These are phyloP conservation scores for Cephus spinipes DNA, from an alignment of 2,888 invertebrate species.

Conservation along the genomic window DNA sequence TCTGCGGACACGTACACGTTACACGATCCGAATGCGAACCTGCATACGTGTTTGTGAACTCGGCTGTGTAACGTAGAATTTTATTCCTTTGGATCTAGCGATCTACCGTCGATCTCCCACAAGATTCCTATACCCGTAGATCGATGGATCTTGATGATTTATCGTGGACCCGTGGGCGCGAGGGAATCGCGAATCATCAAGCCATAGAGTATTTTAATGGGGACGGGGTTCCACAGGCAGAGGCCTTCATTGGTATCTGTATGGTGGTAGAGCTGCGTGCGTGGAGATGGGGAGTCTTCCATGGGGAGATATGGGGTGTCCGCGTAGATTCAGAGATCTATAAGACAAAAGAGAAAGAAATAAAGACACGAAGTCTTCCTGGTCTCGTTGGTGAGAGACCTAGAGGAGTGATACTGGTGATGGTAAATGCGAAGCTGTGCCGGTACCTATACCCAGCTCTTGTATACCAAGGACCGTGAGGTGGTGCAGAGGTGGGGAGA, in stretches of 20 bases:
- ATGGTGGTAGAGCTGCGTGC: background rate
- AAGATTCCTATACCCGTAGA: background rate
- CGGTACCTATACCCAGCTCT: background rate
- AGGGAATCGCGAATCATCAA: conserved; percentile 19
- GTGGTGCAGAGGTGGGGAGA: conserved; percentile 19
- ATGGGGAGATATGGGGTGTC: background rate
- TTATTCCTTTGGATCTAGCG: background rate
- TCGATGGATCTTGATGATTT: background rate
- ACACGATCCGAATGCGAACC: background rate
- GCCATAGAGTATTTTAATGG: conserved; percentile 40
- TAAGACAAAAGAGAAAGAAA: conserved; percentile 49
- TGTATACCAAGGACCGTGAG: conserved; percentile 13
- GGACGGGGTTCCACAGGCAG: background rate
- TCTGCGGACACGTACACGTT: background rate
- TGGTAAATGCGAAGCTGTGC: conserved; percentile 8
- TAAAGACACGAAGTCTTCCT: conserved; percentile 44
- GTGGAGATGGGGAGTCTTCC: conserved; percentile 2
- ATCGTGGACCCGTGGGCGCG: background rate
- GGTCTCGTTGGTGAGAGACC: conserved; percentile 18
- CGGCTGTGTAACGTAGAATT: background rate
- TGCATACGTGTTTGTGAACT: background rate
- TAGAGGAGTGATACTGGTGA: conserved; percentile 3
- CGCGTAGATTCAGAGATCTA: conserved; percentile 38
- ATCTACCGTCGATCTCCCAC: background rate
- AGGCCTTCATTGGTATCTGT: background rate